Evolutionary conservation across 2,888 invertebrate genomes (phyloP), one percentile per base, ranked within the genome.

Genomic region (Amaurobius ferox): DNA sequence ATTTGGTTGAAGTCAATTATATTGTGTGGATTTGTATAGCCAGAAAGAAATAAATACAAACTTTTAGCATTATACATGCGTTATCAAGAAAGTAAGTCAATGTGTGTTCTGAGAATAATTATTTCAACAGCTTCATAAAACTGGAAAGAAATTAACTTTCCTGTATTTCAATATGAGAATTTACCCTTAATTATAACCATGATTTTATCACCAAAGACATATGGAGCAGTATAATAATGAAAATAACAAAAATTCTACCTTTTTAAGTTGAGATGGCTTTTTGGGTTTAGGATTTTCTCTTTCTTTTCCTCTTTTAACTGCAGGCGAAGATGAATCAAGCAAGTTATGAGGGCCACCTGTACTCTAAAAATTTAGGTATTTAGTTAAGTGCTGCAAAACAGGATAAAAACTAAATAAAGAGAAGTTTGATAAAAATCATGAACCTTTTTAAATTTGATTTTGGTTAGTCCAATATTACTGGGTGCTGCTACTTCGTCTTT

Each of bases 281-380:
- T 92, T 93, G 30, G 90, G 89, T 88, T 91, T 91, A 11, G 92
- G 91, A 29, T 89, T 90, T 88, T 92, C 92, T 48, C 92, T 89
- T 78, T 93, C 92, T 89, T 93, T 93, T 0, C 93, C 93, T 78
- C 93, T 89, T 86, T 91, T 91, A n/a, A 89, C 70, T 3, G 86
- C 76, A 0, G 92, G 92, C 23, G 91, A 91, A 61, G 90, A 90
- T 11, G 91, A 89, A 88, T 92, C 92, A 16, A 91, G 74, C 7
- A 88, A 87, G 67, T 90, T 89, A 3, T 78, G 73, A 30, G 78
- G 44, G 13, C 62, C 35, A 1, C 7, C 7, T 64, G 44, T 9
- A 71, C 23, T 55, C 76, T 83, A 62, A 7, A 76, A 76, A 28
- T n/a, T 7, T 28, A 35, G 16, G 30, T 19, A 68, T 61, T 55